Percentiles rank a stretch among this genome's conserved stretches.
Evolutionary conservation across 2,113 vertebrate species (phyloP).

Genomic region (Tringa solitaria): DNA sequence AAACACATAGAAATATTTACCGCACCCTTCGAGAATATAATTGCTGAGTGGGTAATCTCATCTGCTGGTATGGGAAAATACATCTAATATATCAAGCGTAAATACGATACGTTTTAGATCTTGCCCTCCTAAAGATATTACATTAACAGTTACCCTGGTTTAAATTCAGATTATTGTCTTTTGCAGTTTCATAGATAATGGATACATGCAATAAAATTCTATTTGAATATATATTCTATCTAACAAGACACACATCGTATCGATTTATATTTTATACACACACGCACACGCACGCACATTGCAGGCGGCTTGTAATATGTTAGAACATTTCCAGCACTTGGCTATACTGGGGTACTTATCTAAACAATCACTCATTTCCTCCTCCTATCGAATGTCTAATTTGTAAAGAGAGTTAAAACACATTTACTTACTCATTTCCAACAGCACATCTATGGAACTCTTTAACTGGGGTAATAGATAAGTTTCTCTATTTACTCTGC

Average conservation of each 20-base stretch:
- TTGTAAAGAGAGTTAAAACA: slow-evolving; percentile 55
- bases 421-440: slow-evolving; percentile 54
- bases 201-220: slow-evolving; percentile 46
- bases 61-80: neutral
- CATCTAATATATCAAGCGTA: slow-evolving; percentile 22
- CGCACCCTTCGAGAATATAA: slow-evolving; percentile 9
- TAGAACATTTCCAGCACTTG: slow-evolving; percentile 34
- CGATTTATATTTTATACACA: slow-evolving; percentile 52
- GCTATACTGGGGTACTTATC: slow-evolving; percentile 39
- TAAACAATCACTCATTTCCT: slow-evolving; percentile 64
- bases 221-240: slow-evolving; percentile 51
- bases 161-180: slow-evolving; percentile 54
- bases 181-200: slow-evolving; percentile 15
- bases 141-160: slow-evolving; percentile 31
- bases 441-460: slow-evolving; percentile 29
- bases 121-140: slow-evolving; percentile 29
- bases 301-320: neutral
- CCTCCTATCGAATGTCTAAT: slow-evolving; percentile 53
- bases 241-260: slow-evolving; percentile 43
- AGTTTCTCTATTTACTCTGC: slow-evolving; percentile 51
- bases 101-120: slow-evolving; percentile 25
- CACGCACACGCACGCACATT: neutral
- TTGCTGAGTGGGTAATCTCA: slow-evolving; percentile 29
- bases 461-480: slow-evolving; percentile 42
- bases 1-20: slow-evolving; percentile 4